Percentiles rank a stretch among this genome's conserved stretches.
Conservation (phyloP, 2,797 vertebrate species). For the Artibeus jamaicensis region DNA sequence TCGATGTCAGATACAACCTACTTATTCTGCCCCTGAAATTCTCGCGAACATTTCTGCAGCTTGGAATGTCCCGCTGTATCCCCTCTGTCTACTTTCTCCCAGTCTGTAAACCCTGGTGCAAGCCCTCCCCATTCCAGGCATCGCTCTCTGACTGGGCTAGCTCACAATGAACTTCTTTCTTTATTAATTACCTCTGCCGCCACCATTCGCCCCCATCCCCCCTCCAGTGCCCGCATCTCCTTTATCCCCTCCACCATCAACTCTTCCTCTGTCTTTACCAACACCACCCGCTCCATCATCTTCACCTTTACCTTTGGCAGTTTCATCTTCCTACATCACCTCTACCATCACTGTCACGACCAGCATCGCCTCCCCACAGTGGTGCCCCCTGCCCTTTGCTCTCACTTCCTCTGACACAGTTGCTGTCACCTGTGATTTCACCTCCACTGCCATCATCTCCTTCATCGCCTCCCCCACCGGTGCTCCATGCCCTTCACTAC, state of each 20-base stretch:
- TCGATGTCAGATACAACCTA: neutral
- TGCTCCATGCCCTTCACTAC: neutral
- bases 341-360: no score
- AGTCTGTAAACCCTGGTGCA: neutral
- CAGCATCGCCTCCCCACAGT: fast-evolving
- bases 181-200: neutral
- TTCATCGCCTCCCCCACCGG: neutral
- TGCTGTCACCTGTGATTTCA: neutral
- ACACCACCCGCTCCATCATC: neutral
- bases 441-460: neutral
- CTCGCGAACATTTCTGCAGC: neutral
- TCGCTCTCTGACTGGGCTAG: neutral
- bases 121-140: neutral
- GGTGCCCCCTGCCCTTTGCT: neutral
- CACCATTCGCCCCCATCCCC: neutral
- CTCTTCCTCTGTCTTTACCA: neutral
- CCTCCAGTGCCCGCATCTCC: neutral
- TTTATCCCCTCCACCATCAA: neutral
- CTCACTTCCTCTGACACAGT: no score
- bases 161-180: neutral
- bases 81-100: neutral
- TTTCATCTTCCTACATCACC: neutral
- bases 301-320: neutral
- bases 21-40: neutral
- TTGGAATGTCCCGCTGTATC: neutral